Evolutionary conservation across 2,888 invertebrate genomes (phyloP), one percentile per base, ranked within the genome.

Genomic region (Cyrtodaria siliqua): DNA sequence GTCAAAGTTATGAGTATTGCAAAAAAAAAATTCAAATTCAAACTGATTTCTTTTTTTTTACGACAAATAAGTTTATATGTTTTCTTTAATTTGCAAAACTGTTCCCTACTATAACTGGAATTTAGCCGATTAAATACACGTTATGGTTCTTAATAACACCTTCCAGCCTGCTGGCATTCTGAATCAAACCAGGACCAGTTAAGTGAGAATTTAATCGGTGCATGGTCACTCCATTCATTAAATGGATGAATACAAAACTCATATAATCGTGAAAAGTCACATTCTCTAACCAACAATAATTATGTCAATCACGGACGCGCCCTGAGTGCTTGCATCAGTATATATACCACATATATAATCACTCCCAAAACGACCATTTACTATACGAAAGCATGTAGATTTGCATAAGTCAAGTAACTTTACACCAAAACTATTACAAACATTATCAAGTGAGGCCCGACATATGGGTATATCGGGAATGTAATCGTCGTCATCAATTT

Each of bases 401-500:
- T 44, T 44, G 16, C 44, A 44, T 4, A 44, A 16, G 16, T 9
- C 44, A 16, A 44, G n/a, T 16, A 44, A 16, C 20, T 44, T 44
- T 16, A 20, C 44, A 4, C 44, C 44, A 20, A 18, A 20, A 18
- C 8, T 9, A 20, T 44, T 44, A 44, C 44, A 44, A 6, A 9
- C n/a, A 4, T 4, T 16, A 44, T 44, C 44, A 20, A 44, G 44
- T 9, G 44, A 44, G 44, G 44, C 44, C 16, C 44, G 4, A 20
- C 4, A 16, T 20, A 44, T 16, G n/a, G 44, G 44, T 9, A 4
- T 16, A 44, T 44, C 63, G n/a, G 63, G 63, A 20, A 40, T 6
- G 24, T 63, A 63, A 8, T n/a, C n/a, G n/a, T n/a, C n/a, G n/a
- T n/a, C n/a, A n/a, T 53, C 53, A 26, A 53, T 53, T 1, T 8